phyloP scores from a whole-genome alignment of 2,888 invertebrate genomes.

The Drosophila meridiana region DNA sequence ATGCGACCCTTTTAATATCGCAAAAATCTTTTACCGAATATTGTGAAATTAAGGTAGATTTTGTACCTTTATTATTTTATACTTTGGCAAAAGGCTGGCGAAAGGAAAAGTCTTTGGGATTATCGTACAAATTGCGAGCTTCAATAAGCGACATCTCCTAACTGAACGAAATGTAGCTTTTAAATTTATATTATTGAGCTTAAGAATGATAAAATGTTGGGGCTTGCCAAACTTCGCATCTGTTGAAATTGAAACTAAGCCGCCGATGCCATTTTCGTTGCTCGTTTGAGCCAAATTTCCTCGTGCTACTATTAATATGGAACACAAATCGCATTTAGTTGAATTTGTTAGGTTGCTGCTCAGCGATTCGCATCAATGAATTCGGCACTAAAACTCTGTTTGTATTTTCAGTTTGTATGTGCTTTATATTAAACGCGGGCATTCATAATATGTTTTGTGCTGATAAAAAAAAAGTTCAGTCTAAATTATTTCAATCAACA shows the following conservation, averaged over 20 bases:
- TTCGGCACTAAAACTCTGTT: neutral
- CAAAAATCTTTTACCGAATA: conserved; percentile 52
- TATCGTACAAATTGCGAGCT: conserved; percentile 50
- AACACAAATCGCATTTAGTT: conserved; percentile 1
- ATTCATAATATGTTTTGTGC: neutral
- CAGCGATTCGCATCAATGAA: conserved; percentile 5
- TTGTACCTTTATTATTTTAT: conserved; percentile 48
- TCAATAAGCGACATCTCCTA: conserved; percentile 38
- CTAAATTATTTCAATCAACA: neutral
- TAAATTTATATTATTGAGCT: conserved; percentile 31
- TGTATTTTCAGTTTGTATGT: neutral
- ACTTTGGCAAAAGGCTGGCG: conserved; percentile 33
- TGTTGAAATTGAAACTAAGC: conserved; percentile 7
- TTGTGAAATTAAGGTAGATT: conserved; percentile 58
- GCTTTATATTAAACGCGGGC: neutral
- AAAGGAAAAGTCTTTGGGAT: conserved; percentile 54
- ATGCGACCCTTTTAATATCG: conserved; percentile 61
- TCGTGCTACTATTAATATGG: neutral
- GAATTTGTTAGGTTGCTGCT: conserved; percentile 2
- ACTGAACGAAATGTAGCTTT: conserved; percentile 36
- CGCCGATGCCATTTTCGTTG: neutral
- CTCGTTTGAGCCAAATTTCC: neutral
- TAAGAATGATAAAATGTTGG: conserved; percentile 20
- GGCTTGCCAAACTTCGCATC: neutral
- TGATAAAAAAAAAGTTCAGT: neutral